Conservation (phyloP, 92 coral and sea anemone species). For the Zoanthus solanderi region DNA sequence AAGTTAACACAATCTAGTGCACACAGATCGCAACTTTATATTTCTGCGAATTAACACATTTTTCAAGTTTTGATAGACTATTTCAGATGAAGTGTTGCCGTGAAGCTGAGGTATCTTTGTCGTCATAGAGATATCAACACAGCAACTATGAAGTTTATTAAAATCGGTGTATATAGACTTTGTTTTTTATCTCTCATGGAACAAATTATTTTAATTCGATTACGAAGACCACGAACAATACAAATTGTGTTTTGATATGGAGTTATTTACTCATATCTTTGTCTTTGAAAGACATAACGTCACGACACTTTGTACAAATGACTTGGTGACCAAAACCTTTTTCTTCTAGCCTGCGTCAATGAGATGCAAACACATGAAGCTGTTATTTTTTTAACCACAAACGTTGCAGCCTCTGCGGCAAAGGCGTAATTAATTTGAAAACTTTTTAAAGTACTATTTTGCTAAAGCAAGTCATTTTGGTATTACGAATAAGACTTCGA, state of each 20-base stretch:
- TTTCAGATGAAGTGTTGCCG: too few species aligned
- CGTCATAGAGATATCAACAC: background rate
- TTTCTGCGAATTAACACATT: too few species aligned
- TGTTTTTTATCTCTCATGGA: background rate
- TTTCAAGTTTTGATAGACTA: too few species aligned
- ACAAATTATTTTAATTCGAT: constrained; percentile 3
- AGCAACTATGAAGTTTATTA: background rate
- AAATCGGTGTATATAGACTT: background rate
- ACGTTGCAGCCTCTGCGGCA: background rate
- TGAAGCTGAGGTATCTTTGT: background rate
- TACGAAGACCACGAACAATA: background rate
- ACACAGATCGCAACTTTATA: too few species aligned
- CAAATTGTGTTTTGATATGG: constrained; percentile 10
- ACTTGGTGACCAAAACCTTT: background rate
- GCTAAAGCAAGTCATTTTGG: background rate
- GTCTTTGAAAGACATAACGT: background rate
- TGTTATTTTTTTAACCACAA: constrained; percentile 5
- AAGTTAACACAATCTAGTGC: too few species aligned
- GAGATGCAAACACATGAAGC: background rate
- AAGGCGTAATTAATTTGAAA: background rate
- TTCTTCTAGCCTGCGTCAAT: background rate
- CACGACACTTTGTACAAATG: background rate
- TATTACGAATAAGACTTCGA: background rate
- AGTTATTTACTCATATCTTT: background rate
- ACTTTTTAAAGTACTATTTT: background rate